Base-by-base conservation (phyloP, 2,797 vertebrate species). In the Sus cebifrons region DNA sequence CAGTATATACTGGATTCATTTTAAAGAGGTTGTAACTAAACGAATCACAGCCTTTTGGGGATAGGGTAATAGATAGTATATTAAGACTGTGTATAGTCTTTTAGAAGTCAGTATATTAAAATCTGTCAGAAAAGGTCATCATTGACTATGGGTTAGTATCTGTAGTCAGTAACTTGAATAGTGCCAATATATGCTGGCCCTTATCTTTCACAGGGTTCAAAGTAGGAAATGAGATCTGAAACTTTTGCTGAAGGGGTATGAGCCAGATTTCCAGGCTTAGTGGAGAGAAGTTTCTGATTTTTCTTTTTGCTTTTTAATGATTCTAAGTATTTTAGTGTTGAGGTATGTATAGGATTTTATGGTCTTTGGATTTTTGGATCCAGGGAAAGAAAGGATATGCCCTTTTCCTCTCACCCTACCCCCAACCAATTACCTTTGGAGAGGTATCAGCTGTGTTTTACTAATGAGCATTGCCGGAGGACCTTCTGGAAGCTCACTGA, bases 51-150 rank as follows among this genome's bases (percentile, higher is more conserved):
- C 82, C 87, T 97, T 95, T 90, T 17, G 96, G 91, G 96, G 77
- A 91, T 95, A 94, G 56, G 56, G 17, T 91, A 96, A 89, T 86
- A 95, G 91, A 87, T 73, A 73, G 68, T 89, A 83, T 96, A 95
- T 95, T 92, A 97, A 95, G 94, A 97, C 81, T 84, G 81, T 91
- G 71, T 87, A 74, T 93, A 96, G 86, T 87, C 93, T 95, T 56
- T 96, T 92, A 97, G 87, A 96, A 97, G 91, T 91, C 93, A 74
- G 90, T 94, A 70, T 96, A 97, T 98, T 97, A 97, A 97, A 97
- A 96, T 89, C 86, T 96, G 84, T 97, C 96, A 97, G 91, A 82
- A 97, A 95, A 97, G 91, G 95, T 93, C 89, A 96, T 94, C 82
- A 49, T 65, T 97, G 92, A 84, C 92, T 93, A 25, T 87, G 90